Conservation (phyloP, 2,113 vertebrate genomes). For the Myotis brandtii region DNA sequence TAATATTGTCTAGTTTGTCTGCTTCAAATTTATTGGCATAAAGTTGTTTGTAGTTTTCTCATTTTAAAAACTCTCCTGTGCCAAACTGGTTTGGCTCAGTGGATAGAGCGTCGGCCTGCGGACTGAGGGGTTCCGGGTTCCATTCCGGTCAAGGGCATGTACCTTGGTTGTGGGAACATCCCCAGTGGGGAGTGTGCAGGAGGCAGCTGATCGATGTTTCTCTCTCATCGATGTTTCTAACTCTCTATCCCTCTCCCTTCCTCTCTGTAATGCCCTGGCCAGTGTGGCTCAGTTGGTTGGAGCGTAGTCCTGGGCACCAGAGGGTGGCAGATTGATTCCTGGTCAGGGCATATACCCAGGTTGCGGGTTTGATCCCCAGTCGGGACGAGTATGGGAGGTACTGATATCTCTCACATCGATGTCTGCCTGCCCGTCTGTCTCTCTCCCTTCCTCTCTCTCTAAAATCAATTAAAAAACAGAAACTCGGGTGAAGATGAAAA, state of each 20-base stretch:
- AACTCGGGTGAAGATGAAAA: neutral
- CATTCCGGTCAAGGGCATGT: too few relatives aligned
- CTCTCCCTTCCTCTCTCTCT: neutral
- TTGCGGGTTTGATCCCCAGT: neutral
- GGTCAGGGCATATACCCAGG: neutral
- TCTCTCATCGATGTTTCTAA: too few relatives aligned
- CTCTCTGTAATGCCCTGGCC: neutral
- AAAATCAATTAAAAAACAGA: neutral
- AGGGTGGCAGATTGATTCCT: neutral
- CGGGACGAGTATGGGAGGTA: neutral
- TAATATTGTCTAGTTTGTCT: neutral
- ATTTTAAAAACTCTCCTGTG: neutral
- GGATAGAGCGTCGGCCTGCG: too few relatives aligned
- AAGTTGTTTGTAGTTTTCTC: slow-evolving; percentile 17
- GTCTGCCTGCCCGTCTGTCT: neutral
- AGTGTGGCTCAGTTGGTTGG: neutral
- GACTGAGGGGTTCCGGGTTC: too few relatives aligned
- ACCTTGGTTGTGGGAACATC: too few relatives aligned
- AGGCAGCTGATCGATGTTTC: too few relatives aligned
- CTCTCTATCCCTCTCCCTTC: too few relatives aligned
- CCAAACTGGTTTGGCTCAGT: too few relatives aligned
- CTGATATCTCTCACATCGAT: neutral
- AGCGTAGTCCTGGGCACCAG: neutral
- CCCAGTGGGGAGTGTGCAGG: too few relatives aligned
- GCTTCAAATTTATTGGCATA: neutral